Base-by-base conservation (phyloP, 1,140 invertebrate species). In the Ephestia elutella region DNA sequence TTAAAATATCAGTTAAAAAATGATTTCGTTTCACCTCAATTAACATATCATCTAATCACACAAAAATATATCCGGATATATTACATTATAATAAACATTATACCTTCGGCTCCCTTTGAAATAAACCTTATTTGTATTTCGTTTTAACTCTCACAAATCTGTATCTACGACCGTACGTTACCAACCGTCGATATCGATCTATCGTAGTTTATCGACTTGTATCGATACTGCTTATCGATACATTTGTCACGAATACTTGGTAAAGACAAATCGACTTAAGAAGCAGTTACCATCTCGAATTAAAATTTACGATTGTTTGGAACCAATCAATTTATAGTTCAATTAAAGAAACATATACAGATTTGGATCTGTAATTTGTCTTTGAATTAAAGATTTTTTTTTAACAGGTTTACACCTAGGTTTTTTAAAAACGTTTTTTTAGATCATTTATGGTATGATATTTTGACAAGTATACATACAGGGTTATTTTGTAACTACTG, bases 191-290 rank as follows among this genome's bases (percentile, higher is more conserved):
- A 80, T 84, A 82, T 77, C 72, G 78, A 82, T 84, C 76, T 75
- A 73, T 81, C 75, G 74, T 73, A 78, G 72, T 75, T 82, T 78
- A 78, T 81, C 80, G 73, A 67, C 75, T 74, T 76, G 76, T 78
- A 79, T 81, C 71, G 75, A 80, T 80, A 71, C 60, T 20, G 50
- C 60, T 75, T 83, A 83, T 79, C 81, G 73, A 78, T 81, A 63
- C 58, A 79, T 84, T 82, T 85, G 74, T 82, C 80, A 80, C 78
- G 80, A 80, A 68, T 62, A 66, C 61, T 70, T 66, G n/a, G 54
- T 54, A 49, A 51, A 56, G 54, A 66, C 57, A 62, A 66, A 66
- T 66, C 55, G 49, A 18, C 50, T 62, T 65, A 64, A 64, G 62
- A 38, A n/a, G 49, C 19, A 59, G 62, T 32, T 2, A 3, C 38